Evolutionary conservation across 2,888 invertebrate species (phyloP).

Genomic region (Nycteola revayana): DNA sequence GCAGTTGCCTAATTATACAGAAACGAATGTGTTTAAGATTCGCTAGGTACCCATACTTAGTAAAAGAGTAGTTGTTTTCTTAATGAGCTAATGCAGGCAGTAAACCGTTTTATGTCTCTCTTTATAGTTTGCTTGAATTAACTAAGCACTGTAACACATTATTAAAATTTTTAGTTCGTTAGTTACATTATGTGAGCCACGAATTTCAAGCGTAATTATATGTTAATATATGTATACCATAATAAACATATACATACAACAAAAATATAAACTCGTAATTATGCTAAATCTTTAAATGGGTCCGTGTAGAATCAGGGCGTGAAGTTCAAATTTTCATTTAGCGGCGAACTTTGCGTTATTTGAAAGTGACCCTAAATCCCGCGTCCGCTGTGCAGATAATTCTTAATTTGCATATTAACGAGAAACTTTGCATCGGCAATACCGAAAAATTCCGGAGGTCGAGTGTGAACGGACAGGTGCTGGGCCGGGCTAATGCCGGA

Average conservation of each 20-base stretch:
- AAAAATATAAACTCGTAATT: constrained; percentile 62
- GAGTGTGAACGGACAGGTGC: constrained; percentile 74
- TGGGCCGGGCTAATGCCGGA: constrained; percentile 49
- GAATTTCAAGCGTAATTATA: constrained; percentile 53
- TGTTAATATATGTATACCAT: constrained; percentile 53
- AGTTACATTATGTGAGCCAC: constrained; percentile 45
- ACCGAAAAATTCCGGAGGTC: constrained; percentile 69
- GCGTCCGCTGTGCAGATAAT: constrained; percentile 67
- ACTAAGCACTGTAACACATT: constrained; percentile 57
- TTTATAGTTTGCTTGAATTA: constrained; percentile 61
- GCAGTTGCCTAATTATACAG: constrained; percentile 39
- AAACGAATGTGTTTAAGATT: constrained; percentile 34
- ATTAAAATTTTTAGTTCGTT: constrained; percentile 55
- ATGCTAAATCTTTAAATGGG: constrained; percentile 68
- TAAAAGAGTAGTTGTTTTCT: constrained; percentile 44
- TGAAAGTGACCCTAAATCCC: constrained; percentile 65
- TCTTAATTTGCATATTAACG: constrained; percentile 80
- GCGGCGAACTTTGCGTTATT: constrained; percentile 51
- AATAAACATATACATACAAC: constrained; percentile 55
- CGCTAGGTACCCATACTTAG: constrained; percentile 34
- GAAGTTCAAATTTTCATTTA: constrained; percentile 63
- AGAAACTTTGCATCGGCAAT: constrained; percentile 75
- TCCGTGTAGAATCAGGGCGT: constrained; percentile 58
- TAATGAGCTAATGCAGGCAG: constrained; percentile 51
- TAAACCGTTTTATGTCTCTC: constrained; percentile 58